phyloP scores from a whole-genome alignment of 2,113 vertebrate species.

The Harpagus bidentatus region DNA sequence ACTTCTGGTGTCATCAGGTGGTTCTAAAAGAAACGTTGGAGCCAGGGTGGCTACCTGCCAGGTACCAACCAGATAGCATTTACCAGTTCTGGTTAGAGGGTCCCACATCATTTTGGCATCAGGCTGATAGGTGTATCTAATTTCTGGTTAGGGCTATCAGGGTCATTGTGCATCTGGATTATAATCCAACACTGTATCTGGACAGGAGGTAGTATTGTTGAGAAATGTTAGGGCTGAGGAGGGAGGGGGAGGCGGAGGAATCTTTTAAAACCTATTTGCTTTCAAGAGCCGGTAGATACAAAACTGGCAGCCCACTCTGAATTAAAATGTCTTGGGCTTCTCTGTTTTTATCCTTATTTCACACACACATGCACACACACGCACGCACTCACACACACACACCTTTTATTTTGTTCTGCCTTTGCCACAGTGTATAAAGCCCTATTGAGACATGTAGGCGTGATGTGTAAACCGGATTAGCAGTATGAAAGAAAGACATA shows the following conservation, averaged over 20 bases:
- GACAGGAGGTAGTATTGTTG: not conserved
- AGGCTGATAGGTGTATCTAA: not conserved
- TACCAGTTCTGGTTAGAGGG: not conserved
- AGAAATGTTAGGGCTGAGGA: not conserved
- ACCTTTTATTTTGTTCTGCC: conserved; percentile 78
- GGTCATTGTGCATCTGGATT: not conserved
- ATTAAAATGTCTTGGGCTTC: conserved; percentile 51
- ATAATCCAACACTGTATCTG: conserved; percentile 15
- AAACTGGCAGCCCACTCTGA: conserved; percentile 34
- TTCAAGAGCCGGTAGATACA: conserved; percentile 10
- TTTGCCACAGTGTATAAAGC: conserved; percentile 79
- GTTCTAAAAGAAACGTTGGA: not conserved
- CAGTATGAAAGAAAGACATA: conserved; percentile 82
- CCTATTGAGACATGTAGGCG: conserved; percentile 81
- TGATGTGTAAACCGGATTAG: conserved; percentile 86
- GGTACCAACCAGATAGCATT: not conserved
- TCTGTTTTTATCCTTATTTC: conserved; percentile 31
- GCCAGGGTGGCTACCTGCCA: not conserved
- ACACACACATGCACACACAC: not conserved
- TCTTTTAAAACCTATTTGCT: conserved; percentile 5
- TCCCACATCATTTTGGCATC: not conserved
- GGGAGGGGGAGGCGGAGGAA: not conserved
- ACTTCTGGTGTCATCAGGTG: not conserved
- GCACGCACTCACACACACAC: conserved; percentile 15
- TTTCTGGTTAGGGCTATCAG: not conserved